A percentile compares a stretch with the other conserved stretches of the same genome.
Evolutionary conservation across 1,140 invertebrate species (phyloP).

Genomic region (Hyphantria cunea): DNA sequence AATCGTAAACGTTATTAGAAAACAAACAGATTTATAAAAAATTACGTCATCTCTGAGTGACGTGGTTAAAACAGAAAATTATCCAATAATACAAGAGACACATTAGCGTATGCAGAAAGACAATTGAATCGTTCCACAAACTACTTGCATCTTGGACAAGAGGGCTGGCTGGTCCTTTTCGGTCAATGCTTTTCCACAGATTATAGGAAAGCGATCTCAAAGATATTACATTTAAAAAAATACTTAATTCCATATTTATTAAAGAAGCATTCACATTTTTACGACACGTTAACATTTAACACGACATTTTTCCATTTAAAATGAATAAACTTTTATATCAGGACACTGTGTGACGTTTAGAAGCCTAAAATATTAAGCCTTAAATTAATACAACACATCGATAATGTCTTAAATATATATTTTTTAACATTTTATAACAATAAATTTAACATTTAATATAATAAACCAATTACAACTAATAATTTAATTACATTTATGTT

Average conservation of each 20-base stretch:
- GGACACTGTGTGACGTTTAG: conserved; percentile 18
- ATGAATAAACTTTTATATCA: conserved; percentile 27
- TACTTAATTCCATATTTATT: neutral
- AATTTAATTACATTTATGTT: conserved; percentile 26
- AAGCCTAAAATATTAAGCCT: conserved; percentile 21
- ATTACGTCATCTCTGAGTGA: too few relatives aligned
- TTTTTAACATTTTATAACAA: conserved; percentile 31
- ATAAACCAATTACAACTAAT: conserved; percentile 19
- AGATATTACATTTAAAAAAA: neutral
- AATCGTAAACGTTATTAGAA: too few relatives aligned
- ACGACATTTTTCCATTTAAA: conserved; percentile 24
- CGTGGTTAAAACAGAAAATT: too few relatives aligned
- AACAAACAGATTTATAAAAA: too few relatives aligned
- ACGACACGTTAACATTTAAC: conserved; percentile 23
- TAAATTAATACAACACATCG: conserved; percentile 26
- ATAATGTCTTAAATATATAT: conserved; percentile 28
- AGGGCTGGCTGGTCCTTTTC: too few relatives aligned
- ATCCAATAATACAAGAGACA: too few relatives aligned
- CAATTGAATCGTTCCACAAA: too few relatives aligned
- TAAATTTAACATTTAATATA: conserved; percentile 26
- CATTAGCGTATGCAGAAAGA: too few relatives aligned
- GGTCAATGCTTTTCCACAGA: neutral
- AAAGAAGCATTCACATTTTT: conserved; percentile 16
- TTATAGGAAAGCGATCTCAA: neutral
- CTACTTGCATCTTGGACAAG: too few relatives aligned